phyloP scores from a whole-genome alignment of 2,797 vertebrate species.

The Tarsius wallacei region DNA sequence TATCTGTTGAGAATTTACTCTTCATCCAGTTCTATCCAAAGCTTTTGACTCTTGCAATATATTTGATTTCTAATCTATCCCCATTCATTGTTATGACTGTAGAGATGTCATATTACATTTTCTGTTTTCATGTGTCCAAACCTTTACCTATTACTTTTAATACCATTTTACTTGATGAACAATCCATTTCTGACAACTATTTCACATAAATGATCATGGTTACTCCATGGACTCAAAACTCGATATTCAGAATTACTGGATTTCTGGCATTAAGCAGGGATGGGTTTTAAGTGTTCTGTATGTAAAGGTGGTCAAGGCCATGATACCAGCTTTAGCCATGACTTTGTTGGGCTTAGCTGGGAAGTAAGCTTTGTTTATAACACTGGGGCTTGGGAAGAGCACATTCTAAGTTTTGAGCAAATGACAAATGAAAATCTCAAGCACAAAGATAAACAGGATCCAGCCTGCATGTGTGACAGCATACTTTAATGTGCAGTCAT shows the following conservation, averaged over 20 bases:
- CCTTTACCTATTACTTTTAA: slow-evolving; percentile 46
- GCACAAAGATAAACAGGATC: background rate
- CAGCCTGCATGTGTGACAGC: background rate
- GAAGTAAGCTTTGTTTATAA: background rate
- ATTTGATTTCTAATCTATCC: background rate
- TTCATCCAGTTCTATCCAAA: background rate
- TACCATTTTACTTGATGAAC: background rate
- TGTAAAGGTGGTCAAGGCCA: background rate
- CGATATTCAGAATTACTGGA: background rate
- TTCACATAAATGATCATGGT: background rate
- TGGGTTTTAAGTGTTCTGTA: background rate
- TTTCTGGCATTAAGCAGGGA: background rate
- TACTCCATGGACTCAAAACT: background rate
- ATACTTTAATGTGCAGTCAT: background rate
- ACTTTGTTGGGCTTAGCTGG: background rate
- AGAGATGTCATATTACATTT: background rate
- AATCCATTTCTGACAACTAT: background rate
- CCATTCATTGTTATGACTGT: background rate
- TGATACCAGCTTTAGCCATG: background rate
- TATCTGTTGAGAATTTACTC: background rate
- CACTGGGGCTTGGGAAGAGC: background rate
- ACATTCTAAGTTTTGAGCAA: background rate
- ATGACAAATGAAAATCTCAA: background rate
- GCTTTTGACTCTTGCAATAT: background rate
- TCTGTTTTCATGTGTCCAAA: background rate